A percentile compares a stretch with the other conserved stretches of the same genome.
These are phyloP conservation scores for Rhodophaea formosa DNA, from an alignment of 2,888 invertebrate species.

Conservation along the genomic window DNA sequence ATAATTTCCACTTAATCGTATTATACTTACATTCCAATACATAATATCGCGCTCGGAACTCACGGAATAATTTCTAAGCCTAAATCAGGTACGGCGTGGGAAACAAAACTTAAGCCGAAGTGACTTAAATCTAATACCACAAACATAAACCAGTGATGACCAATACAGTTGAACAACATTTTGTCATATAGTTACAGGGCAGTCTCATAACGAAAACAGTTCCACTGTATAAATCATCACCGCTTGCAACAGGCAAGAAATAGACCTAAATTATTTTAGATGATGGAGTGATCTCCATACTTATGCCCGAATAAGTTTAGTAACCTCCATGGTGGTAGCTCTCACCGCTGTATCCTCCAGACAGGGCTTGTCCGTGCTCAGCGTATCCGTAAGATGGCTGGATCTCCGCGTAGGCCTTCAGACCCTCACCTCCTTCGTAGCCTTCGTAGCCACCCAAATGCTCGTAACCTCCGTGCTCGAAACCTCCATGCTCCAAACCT, in stretches of 20 bases:
- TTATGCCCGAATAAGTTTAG: conserved; percentile 50
- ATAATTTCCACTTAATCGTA: conserved; percentile 20
- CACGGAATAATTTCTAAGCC: conserved; percentile 33
- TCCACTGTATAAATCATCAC: conserved; percentile 22
- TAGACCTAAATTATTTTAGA: conserved; percentile 50
- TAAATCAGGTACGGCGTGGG: conserved; percentile 70
- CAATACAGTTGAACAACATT: not conserved
- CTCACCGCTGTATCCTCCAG: conserved; percentile 55
- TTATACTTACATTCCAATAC: conserved; percentile 32
- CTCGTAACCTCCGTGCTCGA: conserved; percentile 47
- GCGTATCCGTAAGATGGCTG: conserved; percentile 57
- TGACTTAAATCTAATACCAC: conserved; percentile 19
- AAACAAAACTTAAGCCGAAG: conserved; percentile 41
- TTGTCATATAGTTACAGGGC: not conserved
- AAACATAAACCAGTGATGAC: not conserved
- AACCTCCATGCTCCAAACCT: conserved; percentile 43
- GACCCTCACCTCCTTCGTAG: conserved; percentile 59
- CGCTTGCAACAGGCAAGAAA: conserved; percentile 59
- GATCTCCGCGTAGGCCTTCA: conserved; percentile 62
- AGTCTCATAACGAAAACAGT: not conserved
- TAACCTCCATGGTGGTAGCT: conserved; percentile 68
- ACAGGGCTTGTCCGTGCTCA: conserved; percentile 52
- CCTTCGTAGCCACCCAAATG: conserved; percentile 49
- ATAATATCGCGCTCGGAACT: conserved; percentile 28
- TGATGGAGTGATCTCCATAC: conserved; percentile 42